Percentiles rank a stretch among this genome's conserved stretches.
These are phyloP conservation scores for Dicentrarchus labrax DNA, from an alignment of 2,113 vertebrate species.

Conservation along the genomic window DNA sequence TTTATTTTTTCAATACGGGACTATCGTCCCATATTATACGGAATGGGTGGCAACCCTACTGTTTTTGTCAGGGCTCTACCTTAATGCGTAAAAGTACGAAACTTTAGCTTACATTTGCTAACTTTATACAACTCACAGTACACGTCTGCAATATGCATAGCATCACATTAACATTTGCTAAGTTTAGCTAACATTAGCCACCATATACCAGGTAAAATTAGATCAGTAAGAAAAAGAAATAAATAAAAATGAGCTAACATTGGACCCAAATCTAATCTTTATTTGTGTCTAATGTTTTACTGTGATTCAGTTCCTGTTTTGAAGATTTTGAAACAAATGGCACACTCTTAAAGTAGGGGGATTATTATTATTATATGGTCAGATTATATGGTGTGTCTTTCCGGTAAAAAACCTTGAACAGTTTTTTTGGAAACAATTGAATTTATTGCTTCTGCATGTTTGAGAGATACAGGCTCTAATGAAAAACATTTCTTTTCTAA, in stretches of 20 bases:
- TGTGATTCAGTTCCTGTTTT: background rate
- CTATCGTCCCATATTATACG: too few species aligned
- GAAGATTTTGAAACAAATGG: background rate
- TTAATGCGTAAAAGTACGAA: too few species aligned
- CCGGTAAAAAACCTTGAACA: background rate
- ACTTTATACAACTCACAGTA: background rate
- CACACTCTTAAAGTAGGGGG: background rate
- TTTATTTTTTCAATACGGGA: too few species aligned
- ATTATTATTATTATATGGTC: background rate
- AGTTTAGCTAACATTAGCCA: background rate
- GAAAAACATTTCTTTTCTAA: constrained; percentile 68
- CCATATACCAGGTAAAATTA: background rate
- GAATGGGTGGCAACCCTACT: too few species aligned
- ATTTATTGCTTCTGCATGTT: constrained; percentile 20
- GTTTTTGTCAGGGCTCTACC: too few species aligned
- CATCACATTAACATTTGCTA: background rate
- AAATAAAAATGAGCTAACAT: background rate
- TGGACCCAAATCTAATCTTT: background rate
- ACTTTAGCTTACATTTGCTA: too few species aligned
- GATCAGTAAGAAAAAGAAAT: background rate
- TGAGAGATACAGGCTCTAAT: constrained; percentile 46
- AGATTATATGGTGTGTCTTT: background rate
- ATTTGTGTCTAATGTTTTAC: background rate
- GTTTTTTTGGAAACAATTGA: constrained; percentile 11
- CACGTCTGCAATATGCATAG: background rate